phyloP scores from a whole-genome alignment of 2,888 invertebrate genomes.

The Drosophila algonquin region DNA sequence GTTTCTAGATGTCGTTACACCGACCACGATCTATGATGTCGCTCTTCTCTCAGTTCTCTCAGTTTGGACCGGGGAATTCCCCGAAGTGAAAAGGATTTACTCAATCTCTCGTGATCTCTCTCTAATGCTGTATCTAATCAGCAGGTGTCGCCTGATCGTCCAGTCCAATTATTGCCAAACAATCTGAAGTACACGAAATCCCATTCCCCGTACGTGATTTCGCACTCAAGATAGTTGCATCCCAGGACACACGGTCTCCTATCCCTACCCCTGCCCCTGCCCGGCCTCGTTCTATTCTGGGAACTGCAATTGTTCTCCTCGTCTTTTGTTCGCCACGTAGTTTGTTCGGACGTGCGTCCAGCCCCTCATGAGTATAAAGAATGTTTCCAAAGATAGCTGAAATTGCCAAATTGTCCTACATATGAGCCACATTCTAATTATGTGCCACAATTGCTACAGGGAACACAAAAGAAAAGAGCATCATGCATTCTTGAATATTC shows the following conservation, averaged over 20 bases:
- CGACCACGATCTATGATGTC: neutral
- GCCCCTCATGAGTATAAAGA: neutral
- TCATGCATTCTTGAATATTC: slow-evolving; percentile 6
- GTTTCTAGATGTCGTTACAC: slow-evolving; percentile 5
- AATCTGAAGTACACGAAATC: slow-evolving; percentile 16
- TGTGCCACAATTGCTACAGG: neutral
- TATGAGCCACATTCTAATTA: slow-evolving; percentile 26
- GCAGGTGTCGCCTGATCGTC: slow-evolving; percentile 43
- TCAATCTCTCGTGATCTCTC: slow-evolving; percentile 4
- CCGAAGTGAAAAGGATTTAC: slow-evolving; percentile 59
- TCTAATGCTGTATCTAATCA: slow-evolving; percentile 7
- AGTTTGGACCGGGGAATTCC: slow-evolving; percentile 20
- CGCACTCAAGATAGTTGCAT: slow-evolving; percentile 63
- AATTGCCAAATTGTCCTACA: slow-evolving; percentile 41
- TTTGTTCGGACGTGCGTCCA: slow-evolving; percentile 44
- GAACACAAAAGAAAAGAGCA: slow-evolving; percentile 3
- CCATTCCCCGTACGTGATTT: slow-evolving; percentile 62
- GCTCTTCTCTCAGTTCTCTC: too few species aligned
- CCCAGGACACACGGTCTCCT: slow-evolving; percentile 22
- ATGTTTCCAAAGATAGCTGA: slow-evolving; percentile 12
- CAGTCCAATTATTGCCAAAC: slow-evolving; percentile 52
- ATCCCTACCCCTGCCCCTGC: neutral
- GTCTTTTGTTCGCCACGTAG: slow-evolving; percentile 60
- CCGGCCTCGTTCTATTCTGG: slow-evolving; percentile 45
- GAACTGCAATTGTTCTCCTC: slow-evolving; percentile 50